Conservation (phyloP, 1,140 invertebrate genomes). For the Maconellicoccus hirsutus region DNA sequence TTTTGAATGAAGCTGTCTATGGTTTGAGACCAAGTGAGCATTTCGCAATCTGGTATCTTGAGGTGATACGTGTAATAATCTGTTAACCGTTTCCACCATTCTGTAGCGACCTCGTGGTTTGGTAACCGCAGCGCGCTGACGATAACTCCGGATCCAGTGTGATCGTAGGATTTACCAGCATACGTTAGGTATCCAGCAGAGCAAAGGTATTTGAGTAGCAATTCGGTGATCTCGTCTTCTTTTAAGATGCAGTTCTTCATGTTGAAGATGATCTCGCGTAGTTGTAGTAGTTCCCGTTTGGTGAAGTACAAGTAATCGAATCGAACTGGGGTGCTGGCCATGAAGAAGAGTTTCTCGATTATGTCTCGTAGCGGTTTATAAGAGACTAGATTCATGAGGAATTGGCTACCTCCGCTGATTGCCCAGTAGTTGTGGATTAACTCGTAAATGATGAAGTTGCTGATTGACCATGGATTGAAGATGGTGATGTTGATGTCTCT, state of each 20-base stretch:
- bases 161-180: not conserved
- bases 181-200: not conserved
- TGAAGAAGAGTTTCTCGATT: not conserved
- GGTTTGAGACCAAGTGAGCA: not conserved
- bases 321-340: not conserved
- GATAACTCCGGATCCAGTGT: not conserved
- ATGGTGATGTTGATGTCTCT: not conserved
- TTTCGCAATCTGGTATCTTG: not conserved
- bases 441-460: not conserved
- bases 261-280: not conserved
- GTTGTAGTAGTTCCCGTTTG: not conserved
- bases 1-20: not conserved
- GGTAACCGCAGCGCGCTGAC: not conserved
- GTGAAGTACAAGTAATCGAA: not conserved
- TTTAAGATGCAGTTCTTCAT: not conserved
- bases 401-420: not conserved
- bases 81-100: not conserved
- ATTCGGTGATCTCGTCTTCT: not conserved
- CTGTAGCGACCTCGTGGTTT: not conserved
- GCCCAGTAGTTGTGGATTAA: not conserved
- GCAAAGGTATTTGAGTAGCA: not conserved
- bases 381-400: not conserved
- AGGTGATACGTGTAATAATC: not conserved
- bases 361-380: not conserved
- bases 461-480: not conserved